Evolutionary conservation across 2,797 vertebrate species (phyloP), one percentile per base, ranked within the genome.

Genomic region (Squalus acanthias): DNA sequence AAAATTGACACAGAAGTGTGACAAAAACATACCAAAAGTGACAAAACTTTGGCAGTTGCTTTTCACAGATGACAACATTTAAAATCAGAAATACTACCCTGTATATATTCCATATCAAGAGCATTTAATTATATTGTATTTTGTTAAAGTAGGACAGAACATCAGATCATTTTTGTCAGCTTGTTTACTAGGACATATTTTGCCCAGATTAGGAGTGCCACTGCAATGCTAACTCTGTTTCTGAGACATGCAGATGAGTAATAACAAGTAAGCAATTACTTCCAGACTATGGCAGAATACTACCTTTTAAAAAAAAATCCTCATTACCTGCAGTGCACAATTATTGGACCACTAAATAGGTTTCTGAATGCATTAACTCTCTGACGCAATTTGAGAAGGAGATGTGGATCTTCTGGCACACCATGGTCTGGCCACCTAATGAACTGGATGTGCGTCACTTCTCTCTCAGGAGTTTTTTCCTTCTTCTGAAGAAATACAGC

Each of bases 361-460:
- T 99, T 99, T 97, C 99, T 99, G 97, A 99, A 99, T 46, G 98
- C 97, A 0, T 99, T 99, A 96, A 99, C 99, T 74, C 99, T 98
- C 33, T 98, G 97, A 10, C 99, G 98, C 39, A 99, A 98, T 96
- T 99, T 99, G 93, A 99, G 98, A 60, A 99, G 98, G 85, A 99
- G 98, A 96, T 99, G 98, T 0, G 99, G 98, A 50, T 99, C 99
- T 0, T 98, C 98, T 0, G 99, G 99, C 0, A 99, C 99, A 0
- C 99, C 99, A 0, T 99, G 99, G 97, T 99, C 99, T 0, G 99
- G 99, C 99, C 99, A 99, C 95, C 99, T 99, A 96, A 98, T 99
- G 97, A 99, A 99, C 97, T 99, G 99, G 97, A 99, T 99, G 96
- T 99, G 99, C 15, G 99, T 99, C 96, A 99, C 98, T 76, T 99